Conservation (phyloP, 2,797 vertebrate species). For the Schizopygopsis malacanthus region DNA sequence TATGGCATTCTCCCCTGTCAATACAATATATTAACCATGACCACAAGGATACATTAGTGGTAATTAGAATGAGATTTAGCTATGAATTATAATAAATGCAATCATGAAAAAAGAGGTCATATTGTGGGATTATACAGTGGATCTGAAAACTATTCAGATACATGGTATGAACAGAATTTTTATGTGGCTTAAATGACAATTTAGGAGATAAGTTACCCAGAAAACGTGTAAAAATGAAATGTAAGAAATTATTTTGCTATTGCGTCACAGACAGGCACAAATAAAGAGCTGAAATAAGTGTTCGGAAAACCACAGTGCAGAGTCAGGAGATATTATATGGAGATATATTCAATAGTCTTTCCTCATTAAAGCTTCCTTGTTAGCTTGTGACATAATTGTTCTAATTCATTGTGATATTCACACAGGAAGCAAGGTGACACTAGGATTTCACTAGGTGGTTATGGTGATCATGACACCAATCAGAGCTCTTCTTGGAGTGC, state of each 20-base stretch:
- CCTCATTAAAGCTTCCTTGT: constrained; percentile 20
- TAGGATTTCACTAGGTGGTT: constrained; percentile 43
- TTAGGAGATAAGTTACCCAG: background rate
- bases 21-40: constrained; percentile 14
- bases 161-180: background rate
- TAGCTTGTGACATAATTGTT: constrained; percentile 23
- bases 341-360: background rate
- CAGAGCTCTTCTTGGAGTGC: constrained; percentile 24
- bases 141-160: background rate
- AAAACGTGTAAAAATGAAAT: background rate
- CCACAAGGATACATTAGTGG: background rate
- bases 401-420: constrained; percentile 34
- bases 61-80: background rate
- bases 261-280: background rate
- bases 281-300: constrained; percentile 16
- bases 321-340: constrained; percentile 3
- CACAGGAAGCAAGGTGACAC: constrained; percentile 43
- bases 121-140: background rate
- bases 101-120: background rate
- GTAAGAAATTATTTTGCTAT: background rate
- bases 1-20: constrained; percentile 92
- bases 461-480: constrained; percentile 46
- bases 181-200: background rate
- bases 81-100: background rate
- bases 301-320: constrained; percentile 24